phyloP scores from a whole-genome alignment of 1,140 invertebrate genomes.

The Reticulitermes speratus region DNA sequence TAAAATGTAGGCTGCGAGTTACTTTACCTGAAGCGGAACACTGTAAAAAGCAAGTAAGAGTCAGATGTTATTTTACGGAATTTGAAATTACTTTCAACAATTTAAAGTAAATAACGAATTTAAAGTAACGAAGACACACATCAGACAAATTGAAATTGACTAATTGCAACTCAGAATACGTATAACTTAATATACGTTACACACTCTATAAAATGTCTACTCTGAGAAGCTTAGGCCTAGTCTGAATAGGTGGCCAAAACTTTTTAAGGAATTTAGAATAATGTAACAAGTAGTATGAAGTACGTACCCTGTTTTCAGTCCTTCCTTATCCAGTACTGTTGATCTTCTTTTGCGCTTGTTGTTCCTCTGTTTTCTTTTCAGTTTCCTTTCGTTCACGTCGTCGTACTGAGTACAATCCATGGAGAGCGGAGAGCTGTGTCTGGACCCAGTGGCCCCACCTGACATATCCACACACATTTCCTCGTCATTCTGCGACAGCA shows the following conservation, averaged over 20 bases:
- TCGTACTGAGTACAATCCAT: not conserved
- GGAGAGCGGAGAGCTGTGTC: not conserved
- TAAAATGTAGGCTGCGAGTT: no score
- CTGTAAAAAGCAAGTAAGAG: no score
- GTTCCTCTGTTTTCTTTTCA: not conserved
- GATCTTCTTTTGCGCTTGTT: not conserved
- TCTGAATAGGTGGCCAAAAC: not conserved
- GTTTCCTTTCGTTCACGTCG: not conserved
- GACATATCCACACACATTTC: not conserved
- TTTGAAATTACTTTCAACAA: no score
- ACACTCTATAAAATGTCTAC: no score
- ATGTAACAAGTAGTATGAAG: not conserved
- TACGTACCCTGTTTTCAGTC: not conserved
- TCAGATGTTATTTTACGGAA: no score
- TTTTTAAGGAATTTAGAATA: not conserved
- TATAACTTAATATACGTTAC: no score
- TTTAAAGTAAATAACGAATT: no score
- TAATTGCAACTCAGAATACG: no score
- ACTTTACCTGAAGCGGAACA: no score
- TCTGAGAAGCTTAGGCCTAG: no score
- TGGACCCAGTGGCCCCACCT: not conserved
- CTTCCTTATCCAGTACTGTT: not conserved
- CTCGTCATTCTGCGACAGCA: not conserved
- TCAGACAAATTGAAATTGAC: no score
- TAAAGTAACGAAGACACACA: no score